Base-by-base conservation (phyloP, 2,888 invertebrate species). In the Drosophila rellima region DNA sequence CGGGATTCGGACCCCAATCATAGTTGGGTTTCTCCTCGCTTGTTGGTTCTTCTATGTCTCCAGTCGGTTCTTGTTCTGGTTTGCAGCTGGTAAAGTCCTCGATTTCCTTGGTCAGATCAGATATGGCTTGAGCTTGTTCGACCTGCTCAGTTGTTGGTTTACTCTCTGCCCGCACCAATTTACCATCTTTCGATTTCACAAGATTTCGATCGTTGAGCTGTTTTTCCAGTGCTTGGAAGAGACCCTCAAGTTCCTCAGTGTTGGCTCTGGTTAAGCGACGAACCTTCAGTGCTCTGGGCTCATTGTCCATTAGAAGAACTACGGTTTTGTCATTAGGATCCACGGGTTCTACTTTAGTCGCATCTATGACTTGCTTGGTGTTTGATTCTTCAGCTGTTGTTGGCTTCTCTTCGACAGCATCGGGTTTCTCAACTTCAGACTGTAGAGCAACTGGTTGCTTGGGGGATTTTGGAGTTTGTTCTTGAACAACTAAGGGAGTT, bases 211-310 rank as follows among this genome's bases (percentile, higher is more conserved):
- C 80, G 37, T 66, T 90, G 1, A 91, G 78, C 42, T 91, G 92
- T 10, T 90, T 91, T 66, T 91, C 91, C 0, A 92, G 74, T 2
- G 92, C 91, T 51, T 90, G 85, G 18, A 92, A 90, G 3, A 92
- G 68, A 5, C 74, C 90, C 44, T 91, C 91, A 2, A 91, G 68
- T 2, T 92, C 91, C 64, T 91, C 91, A 0, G 91, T 91, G 47
- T 91, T 91, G 37, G 91, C 91, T 44, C 91, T 81, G 29, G 91
- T 91, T 26, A 91, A 64, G 3, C 91, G 80, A 5, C 91, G 85
- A 0, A 91, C 89, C 29, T 91, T 89, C 6, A 90, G 82, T 0
- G 91, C 88, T 35, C 87, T 81, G 0, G 91, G 91, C 20, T 91
- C 90, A 29, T 90, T 91, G 57, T 91, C 91, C 60, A 91, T 84